Evolutionary conservation across 23 tunicate genomes (phyloP).

Genomic region (Halocynthia roretzi): DNA sequence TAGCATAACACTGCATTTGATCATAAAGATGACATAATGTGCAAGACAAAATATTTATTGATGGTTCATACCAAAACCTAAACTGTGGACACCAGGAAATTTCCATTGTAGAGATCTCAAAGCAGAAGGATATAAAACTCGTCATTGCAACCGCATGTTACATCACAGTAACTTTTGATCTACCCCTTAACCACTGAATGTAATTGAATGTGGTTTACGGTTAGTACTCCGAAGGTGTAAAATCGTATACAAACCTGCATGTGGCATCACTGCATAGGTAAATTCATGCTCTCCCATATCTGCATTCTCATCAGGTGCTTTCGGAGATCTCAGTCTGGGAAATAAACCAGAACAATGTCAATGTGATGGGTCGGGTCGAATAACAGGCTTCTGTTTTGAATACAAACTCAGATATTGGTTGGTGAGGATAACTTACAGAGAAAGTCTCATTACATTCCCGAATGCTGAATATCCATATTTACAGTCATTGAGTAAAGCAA

Average conservation of each 20-base stretch:
- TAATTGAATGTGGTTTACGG: too few relatives aligned
- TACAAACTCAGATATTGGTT: not conserved
- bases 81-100: too few relatives aligned
- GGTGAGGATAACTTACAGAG: constrained; percentile 26
- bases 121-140: too few relatives aligned
- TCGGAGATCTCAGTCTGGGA: constrained; percentile 40
- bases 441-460: constrained; percentile 35
- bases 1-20: too few relatives aligned
- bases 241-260: constrained; percentile 14
- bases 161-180: too few relatives aligned
- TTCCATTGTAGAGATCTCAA: too few relatives aligned
- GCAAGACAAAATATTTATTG: too few relatives aligned
- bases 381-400: not conserved
- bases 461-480: constrained; percentile 58
- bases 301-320: constrained; percentile 58
- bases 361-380: not conserved
- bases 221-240: too few relatives aligned
- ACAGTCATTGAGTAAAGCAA: constrained; percentile 36
- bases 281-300: constrained; percentile 58
- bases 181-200: too few relatives aligned
- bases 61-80: too few relatives aligned
- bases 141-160: too few relatives aligned
- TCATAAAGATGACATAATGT: too few relatives aligned
- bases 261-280: constrained; percentile 48
- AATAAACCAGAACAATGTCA: not conserved